Conservation (phyloP, 2,888 invertebrate genomes). For the Parnassius glacialis region DNA sequence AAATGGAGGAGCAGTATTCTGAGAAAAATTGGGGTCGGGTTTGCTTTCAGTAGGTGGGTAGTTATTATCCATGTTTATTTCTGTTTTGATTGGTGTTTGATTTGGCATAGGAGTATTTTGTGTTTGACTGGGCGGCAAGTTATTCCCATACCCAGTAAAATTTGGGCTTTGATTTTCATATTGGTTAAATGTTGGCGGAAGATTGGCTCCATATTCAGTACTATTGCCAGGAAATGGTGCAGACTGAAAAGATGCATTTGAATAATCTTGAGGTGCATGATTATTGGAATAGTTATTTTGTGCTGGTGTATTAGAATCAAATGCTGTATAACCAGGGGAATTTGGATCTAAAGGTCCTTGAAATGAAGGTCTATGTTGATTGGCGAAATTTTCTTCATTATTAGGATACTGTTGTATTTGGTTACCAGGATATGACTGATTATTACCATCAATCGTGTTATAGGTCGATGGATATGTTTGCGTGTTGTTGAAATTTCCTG, state of each 20-base stretch:
- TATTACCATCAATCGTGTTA: conserved; percentile 46
- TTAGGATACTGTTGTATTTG: conserved; percentile 56
- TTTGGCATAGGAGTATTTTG: conserved; percentile 37
- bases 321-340: conserved; percentile 57
- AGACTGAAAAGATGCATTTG: conserved; percentile 56
- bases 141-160: conserved; percentile 57
- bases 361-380: conserved; percentile 58
- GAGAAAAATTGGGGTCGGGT: conserved; percentile 45
- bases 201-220: conserved; percentile 47
- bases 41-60: conserved; percentile 51
- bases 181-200: conserved; percentile 54
- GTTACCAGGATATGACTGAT: conserved; percentile 54
- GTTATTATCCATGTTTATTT: conserved; percentile 37
- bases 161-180: conserved; percentile 54
- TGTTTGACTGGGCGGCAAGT: conserved; percentile 45
- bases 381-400: conserved; percentile 57
- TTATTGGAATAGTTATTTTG: conserved; percentile 46
- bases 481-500: conserved; percentile 51
- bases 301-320: conserved; percentile 47
- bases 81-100: conserved; percentile 43
- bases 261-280: conserved; percentile 49
- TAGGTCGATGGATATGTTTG: conserved; percentile 62
- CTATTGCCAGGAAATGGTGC: conserved; percentile 47
- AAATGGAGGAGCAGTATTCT: conserved; percentile 45
- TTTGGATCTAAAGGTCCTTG: conserved; percentile 46